Evolutionary conservation across 2,113 vertebrate genomes (phyloP), one percentile per base, ranked within the genome.

Genomic region (Chroicocephalus ridibundus): DNA sequence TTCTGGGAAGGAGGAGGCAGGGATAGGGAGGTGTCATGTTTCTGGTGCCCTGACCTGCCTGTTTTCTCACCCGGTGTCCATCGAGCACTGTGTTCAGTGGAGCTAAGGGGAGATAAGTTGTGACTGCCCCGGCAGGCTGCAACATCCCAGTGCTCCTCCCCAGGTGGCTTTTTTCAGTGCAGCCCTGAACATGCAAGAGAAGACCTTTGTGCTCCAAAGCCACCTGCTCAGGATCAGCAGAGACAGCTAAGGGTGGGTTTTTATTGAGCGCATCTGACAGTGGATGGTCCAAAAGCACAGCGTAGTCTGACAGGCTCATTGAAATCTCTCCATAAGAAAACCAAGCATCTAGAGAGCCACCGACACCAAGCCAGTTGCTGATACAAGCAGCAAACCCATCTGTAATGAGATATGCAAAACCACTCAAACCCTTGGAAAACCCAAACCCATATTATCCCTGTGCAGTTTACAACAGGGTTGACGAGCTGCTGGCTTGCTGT

Each of bases 61-160:
- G 8, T 49, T 77, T 69, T 93, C 34, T 82, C 25, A 29, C 71
- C 49, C 77, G 62, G 6, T 58, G 34, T 34, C 40, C 21, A 7
- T 0, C 0, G 1, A 58, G 29, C 18, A 5, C 26, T n/a, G 22
- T n/a, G 47, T 47, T 72, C 26, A 15, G 62, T 26, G 58, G 21
- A 76, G 58, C 49, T 74, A 24, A 42, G 44, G 27, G 65, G 15
- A 75, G 14, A 12, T 6, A 11, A 57, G 6, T 1, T 47, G 19
- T 49, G 42, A 14, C 26, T 42, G 5, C 22, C 6, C 15, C 16
- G n/a, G n/a, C 17, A 18, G 1, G 7, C 25, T 32, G 51, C 47
- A 79, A 24, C 42, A 31, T 18, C 57, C 15, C 18, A 19, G 49
- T 18, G 13, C 12, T 27, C 26, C 24, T 69, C 6, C 10, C 14